These are phyloP conservation scores for Psilopsiagon aurifrons DNA, from an alignment of 2,113 vertebrate genomes.

Conservation along the genomic window DNA sequence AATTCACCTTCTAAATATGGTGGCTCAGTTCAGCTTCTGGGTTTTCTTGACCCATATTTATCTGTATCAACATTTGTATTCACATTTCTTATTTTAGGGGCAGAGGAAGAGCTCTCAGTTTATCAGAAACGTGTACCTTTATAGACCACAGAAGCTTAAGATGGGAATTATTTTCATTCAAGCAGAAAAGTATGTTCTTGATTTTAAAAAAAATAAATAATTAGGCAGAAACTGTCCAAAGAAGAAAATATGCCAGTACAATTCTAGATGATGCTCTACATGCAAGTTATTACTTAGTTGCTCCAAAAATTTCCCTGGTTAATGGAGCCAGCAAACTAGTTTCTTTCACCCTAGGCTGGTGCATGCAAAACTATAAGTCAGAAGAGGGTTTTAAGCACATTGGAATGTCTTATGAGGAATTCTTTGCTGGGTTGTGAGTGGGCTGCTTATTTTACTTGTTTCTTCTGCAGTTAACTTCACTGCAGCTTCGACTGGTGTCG, in stretches of 20 bases:
- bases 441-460: neutral
- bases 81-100: neutral
- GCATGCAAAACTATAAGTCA: neutral
- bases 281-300: neutral
- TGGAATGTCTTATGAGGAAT: neutral
- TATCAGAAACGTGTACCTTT: neutral
- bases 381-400: neutral
- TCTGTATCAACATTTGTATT: neutral
- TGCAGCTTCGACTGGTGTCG: too few relatives aligned
- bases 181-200: neutral
- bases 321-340: neutral
- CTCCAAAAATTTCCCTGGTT: neutral
- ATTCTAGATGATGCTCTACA: neutral
- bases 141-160: neutral
- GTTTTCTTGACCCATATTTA: neutral
- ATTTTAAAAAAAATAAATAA: neutral
- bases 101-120: neutral
- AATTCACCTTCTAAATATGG: neutral
- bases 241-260: neutral
- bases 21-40: neutral
- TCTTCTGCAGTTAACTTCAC: neutral
- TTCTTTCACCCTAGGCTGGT: rapidly evolving
- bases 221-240: neutral
- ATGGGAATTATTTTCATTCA: neutral
- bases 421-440: neutral